Evolutionary conservation across 2,888 invertebrate genomes (phyloP).

Genomic region (Cheilosia soror): DNA sequence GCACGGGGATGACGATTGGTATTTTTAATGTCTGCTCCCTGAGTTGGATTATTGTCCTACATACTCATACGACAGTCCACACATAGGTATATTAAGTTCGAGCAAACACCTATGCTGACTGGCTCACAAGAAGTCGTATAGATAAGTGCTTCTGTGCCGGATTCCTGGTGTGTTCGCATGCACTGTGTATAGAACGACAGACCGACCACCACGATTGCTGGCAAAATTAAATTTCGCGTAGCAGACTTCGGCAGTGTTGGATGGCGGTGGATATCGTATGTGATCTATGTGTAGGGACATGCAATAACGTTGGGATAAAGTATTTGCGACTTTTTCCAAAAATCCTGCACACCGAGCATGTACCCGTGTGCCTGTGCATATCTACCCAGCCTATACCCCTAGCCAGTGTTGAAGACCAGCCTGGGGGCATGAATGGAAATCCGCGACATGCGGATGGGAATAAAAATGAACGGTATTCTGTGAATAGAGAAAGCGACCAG

Average conservation of each 20-base stretch:
- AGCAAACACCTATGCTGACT: constrained; percentile 54
- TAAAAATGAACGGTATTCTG: constrained; percentile 66
- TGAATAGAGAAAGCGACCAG: constrained; percentile 65
- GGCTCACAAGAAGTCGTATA: constrained; percentile 52
- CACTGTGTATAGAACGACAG: constrained; percentile 24
- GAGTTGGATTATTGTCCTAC: constrained; percentile 73
- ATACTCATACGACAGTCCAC: constrained; percentile 60
- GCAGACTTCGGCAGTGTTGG: constrained; percentile 44
- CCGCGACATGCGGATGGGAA: constrained; percentile 66
- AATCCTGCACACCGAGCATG: constrained; percentile 38
- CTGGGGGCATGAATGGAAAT: constrained; percentile 59
- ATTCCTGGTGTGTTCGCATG: constrained; percentile 55
- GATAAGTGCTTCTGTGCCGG: constrained; percentile 59
- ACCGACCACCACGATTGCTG: constrained; percentile 57
- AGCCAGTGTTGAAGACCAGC: constrained; percentile 19
- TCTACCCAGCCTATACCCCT: background rate
- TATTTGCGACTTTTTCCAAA: constrained; percentile 65
- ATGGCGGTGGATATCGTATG: constrained; percentile 66
- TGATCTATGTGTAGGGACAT: constrained; percentile 75
- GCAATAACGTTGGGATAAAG: constrained; percentile 74
- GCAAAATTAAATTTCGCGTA: constrained; percentile 71
- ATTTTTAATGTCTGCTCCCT: constrained; percentile 76
- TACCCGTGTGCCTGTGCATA: constrained; percentile 19
- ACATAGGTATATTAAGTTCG: constrained; percentile 38
- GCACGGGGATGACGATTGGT: constrained; percentile 69